Base-by-base conservation (phyloP, 2,888 invertebrate species). In the Scrobipalpa costella region DNA sequence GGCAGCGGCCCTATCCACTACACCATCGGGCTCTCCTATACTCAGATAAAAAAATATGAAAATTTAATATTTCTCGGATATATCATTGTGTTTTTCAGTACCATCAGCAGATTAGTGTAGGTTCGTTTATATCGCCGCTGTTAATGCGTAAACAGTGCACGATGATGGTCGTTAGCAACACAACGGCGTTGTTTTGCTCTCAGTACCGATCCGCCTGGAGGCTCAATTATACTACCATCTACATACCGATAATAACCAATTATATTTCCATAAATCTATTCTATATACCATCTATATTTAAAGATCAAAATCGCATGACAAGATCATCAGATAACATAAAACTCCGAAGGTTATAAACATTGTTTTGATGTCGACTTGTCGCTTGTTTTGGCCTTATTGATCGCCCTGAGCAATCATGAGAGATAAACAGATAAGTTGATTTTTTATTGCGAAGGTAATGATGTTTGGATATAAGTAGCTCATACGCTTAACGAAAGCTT, bases 121-220 rank as follows among this genome's bases (percentile, higher is more conserved):
- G 57, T 44, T 57, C 58, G 47, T 64, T 61, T 15, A 44, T 62
- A 70, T 68, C 62, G 67, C 68, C 65, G 67, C 66, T 74, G 74
- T 80, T 80, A 79, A 76, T 75, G 72, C 78, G 80, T 77, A 82
- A 84, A 85, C 78, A 81, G 71, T 75, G 70, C 62, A 68, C 76
- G 80, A 80, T 78, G 78, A 67, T 81, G 74, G 73, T 88, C 82
- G 83, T 87, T 86, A 84, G 71, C 79, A 72, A 85, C 86, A 86
- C 67, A 47, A 71, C 74, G 81, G 80, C 76, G 67, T 68, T 66
- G 63, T 40, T 67, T 63, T 66, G 36, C 49, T 36, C 38, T 17
- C 61, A 61, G 57, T 67, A 67, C 68, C 67, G 65, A 65, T 67
- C 61, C 55, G 71, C 72, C 69, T 50, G 61, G 19, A 66, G 71